These are phyloP conservation scores for Pachyuromys duprasi DNA, from an alignment of 2,797 vertebrate genomes.

Conservation along the genomic window DNA sequence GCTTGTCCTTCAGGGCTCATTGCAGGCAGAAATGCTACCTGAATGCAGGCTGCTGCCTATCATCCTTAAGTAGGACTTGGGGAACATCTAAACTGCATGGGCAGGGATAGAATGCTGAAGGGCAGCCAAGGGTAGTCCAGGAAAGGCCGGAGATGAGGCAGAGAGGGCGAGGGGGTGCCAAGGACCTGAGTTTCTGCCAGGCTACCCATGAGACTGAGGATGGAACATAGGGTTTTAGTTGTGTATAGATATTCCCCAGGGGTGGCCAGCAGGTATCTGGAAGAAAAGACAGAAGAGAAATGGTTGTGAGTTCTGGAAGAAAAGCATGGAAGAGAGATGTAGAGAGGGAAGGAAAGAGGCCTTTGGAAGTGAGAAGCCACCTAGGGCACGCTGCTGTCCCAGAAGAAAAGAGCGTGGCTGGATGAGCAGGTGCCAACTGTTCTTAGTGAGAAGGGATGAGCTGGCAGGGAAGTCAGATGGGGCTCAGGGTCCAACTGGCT, in stretches of 20 bases:
- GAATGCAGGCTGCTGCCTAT: not conserved
- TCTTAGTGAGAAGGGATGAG: not conserved
- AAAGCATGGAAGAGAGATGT: not conserved
- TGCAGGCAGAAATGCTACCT: not conserved
- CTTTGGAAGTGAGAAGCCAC: not conserved
- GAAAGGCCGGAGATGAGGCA: too few species aligned
- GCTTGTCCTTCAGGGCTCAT: not conserved
- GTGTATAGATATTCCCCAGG: not conserved
- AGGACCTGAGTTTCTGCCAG: fast-evolving
- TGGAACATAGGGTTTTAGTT: not conserved
- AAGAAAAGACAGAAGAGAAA: not conserved
- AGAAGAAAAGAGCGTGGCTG: not conserved
- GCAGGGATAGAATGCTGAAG: too few species aligned
- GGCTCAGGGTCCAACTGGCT: not conserved
- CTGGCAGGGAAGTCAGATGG: fast-evolving
- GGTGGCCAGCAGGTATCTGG: not conserved
- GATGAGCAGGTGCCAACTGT: not conserved
- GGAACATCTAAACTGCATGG: fast-evolving
- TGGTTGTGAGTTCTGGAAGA: not conserved
- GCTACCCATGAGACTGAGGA: fast-evolving
- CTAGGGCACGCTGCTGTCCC: not conserved
- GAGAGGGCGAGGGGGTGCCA: fast-evolving
- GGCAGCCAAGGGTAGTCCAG: not conserved
- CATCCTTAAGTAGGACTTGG: not conserved
- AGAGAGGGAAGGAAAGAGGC: not conserved